Conservation (phyloP, 2,113 vertebrate species). For the Podocnemis expansa region DNA sequence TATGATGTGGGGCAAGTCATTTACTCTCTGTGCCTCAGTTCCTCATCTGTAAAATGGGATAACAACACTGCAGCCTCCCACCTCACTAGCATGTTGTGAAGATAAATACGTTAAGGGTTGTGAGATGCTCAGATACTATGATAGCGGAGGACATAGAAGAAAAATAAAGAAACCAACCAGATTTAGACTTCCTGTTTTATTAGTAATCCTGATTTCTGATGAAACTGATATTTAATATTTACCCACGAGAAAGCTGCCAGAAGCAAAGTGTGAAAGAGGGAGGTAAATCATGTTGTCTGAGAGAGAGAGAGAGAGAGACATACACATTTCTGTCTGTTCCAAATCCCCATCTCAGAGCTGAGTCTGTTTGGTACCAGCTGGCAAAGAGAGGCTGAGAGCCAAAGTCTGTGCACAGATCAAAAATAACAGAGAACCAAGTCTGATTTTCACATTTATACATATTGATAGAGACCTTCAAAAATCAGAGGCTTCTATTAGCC, state of each 20-base stretch:
- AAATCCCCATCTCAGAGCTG: background rate
- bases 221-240: background rate
- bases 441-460: background rate
- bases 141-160: background rate
- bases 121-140: background rate
- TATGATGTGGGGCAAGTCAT: constrained; percentile 10
- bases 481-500: background rate
- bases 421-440: constrained; percentile 11
- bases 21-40: background rate
- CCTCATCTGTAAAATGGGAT: background rate
- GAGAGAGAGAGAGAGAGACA: background rate
- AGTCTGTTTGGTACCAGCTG: constrained; percentile 16
- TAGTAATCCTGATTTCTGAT: background rate
- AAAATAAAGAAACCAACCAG: background rate
- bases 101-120: background rate
- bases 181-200: background rate
- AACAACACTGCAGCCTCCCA: background rate
- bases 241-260: background rate
- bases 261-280: rapidly evolving
- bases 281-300: background rate
- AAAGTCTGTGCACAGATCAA: background rate
- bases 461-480: constrained; percentile 7
- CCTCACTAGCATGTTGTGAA: background rate
- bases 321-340: background rate
- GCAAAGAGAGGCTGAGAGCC: constrained; percentile 24